Evolutionary conservation across 1,140 invertebrate genomes (phyloP), one percentile per base, ranked within the genome.

Genomic region (Bombus polaris): DNA sequence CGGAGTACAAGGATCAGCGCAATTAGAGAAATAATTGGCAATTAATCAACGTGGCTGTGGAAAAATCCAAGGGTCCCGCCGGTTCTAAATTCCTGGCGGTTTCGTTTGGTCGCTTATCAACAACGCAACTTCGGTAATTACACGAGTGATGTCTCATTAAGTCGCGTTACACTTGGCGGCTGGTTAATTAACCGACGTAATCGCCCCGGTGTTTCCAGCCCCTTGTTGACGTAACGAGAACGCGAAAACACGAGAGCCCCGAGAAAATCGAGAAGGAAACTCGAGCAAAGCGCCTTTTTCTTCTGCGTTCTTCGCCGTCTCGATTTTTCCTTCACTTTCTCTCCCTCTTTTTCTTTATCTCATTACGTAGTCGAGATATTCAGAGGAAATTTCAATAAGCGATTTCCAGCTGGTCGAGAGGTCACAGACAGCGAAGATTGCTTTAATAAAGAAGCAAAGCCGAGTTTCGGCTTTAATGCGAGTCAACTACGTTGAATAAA

Each of bases 1-100:
- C 18, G n/a, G 62, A 22, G 22, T 3, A 25, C 6, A 57, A 44
- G 35, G 44, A 70, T 68, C 47, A 53, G n/a, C 15, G 53, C 70
- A 73, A 85, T 85, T 85, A 85, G 70, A 66, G 70, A 65, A 85
- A 81, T 85, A 85, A 85, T 85, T 85, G 83, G 70, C 77, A 81
- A 85, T 85, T 85, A 85, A 85, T 85, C 77, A 73, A 68, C 37
- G 6, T 5, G 59, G 25, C 59, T 12, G 71, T 28, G 71, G 6
- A 82, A 82, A 74, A 82, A 82, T 82, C 39, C 80, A 39, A 79
- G 65, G 15, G 78, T n/a, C 25, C 42, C 65, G 10, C 25, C 32
- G 53, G n/a, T 42, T 83, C 81, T 53, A 70, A 83, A 83, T 79
- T 71, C 74, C 66, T 39, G 25, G 35, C n/a, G 73, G 47, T 68